Evolutionary conservation across 2,888 invertebrate genomes (phyloP), one percentile per base, ranked within the genome.

Genomic region (Druceiella hillmani): DNA sequence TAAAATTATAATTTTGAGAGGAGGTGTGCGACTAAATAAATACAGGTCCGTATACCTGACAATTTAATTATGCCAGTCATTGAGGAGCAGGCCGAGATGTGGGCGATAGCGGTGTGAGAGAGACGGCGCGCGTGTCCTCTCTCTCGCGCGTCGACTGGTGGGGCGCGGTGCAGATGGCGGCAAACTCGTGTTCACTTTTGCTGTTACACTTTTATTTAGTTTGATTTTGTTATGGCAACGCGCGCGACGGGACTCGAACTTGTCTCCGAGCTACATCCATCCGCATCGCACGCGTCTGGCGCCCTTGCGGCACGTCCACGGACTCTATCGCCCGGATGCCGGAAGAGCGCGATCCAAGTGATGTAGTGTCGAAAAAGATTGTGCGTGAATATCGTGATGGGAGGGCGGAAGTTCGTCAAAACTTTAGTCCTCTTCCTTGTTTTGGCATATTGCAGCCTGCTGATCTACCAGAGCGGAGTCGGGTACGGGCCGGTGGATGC

Each of bases 381-480:
- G 27, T 64, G 61, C 55, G 56, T 58, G 57, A 51, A 57, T 59
- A 56, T 49, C 58, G 66, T 57, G 52, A 71, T 72, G 71, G 63
- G 62, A 55, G 62, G 66, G 53, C 65, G 65, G 57, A 68, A 58
- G 50, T 54, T 65, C 56, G 56, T 70, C 59, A 72, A 70, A 57
- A 64, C 66, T 54, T 66, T 63, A 59, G 73, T 71, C 55, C 59
- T 62, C 54, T 62, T 66, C 55, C 63, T 76, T 49, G 66, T 71
- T 47, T 62, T 78, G 50, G 76, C 74, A 46, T 78, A 78, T 54
- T 76, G 76, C 54, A 78, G 77, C 50, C 62, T 78, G 47, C 66
- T 79, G 47, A 68, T 78, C 51, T 79, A 78, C 55, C 78, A 79
- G 62, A 73, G 75, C 49, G 70, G 69, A 55, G 66, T 67, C 38